Evolutionary conservation across 2,888 invertebrate species (phyloP), one percentile per base, ranked within the genome.

Genomic region (Lapara coniferarum): DNA sequence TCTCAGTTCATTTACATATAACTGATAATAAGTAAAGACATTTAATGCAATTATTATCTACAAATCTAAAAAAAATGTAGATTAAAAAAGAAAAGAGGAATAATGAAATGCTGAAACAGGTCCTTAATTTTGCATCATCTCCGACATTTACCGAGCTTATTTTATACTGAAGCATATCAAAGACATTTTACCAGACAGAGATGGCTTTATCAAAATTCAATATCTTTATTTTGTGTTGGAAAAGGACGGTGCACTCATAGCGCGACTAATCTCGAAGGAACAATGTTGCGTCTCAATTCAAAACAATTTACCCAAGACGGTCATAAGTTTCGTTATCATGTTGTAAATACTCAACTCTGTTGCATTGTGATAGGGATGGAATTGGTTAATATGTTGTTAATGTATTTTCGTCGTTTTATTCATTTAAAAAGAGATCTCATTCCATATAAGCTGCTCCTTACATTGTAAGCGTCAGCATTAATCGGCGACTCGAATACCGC

Each of bases 171-270:
- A 59, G 68, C 51, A 68, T 85, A 82, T 84, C 78, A 81, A 84
- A 83, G 81, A 78, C 78, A 81, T 83, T 81, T 81, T 77, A 76
- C 74, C 73, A 85, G 88, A 89, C 81, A 85, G 87, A 88, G 86
- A 86, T 77, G 78, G 81, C 78, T 81, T 89, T 91, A 92, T 92
- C 91, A 85, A 88, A 88, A 89, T 90, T 90, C 90, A 89, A 92
- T 92, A 92, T 91, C 90, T 92, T 90, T 90, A 92, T 91, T 81
- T 89, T 86, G 87, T 83, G 87, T 85, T 85, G 84, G 90, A 89
- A 87, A 88, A 88, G 89, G 91, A 92, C 85, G 85, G 84, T 87
- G 87, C 84, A 87, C 85, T 86, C 85, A 83, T 78, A 82, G 81
- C 87, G 80, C 82, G 76, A 87, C 87, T 90, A 90, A 92, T 91